Base-by-base conservation (phyloP, 2,888 invertebrate species). In the Muschampia plurimacula region DNA sequence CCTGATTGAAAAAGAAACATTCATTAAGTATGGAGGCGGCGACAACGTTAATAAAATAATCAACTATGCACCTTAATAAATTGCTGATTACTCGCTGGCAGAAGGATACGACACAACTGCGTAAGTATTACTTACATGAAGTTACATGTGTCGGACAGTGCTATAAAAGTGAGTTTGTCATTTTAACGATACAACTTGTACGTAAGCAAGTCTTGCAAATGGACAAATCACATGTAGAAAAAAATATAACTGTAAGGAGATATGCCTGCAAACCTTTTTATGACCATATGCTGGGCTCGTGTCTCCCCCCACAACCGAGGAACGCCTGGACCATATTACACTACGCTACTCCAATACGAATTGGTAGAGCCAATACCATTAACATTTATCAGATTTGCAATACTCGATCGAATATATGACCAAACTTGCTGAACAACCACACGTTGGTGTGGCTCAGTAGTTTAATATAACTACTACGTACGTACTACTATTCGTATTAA, bases 1-100 rank as follows among this genome's bases (percentile, higher is more conserved):
- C 44, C 28, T 28, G 49, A 72, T 44, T 55, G 52, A 44, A 63
- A 72, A 55, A 69, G 36, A 63, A 57, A 77, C 79, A 78, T 81
- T 76, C 78, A 84, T 83, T 79, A 83, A 76, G 74, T 78, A 77
- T 77, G 65, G 10, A 63, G 68, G 77, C 82, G 83, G 69, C 65
- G 76, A 82, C 84, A 83, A 83, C 83, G 83, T 86, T 87, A 87
- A 89, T 90, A 90, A 91, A 90, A 91, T 89, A 89, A 90, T 91
- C 89, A 89, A 89, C 89, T 88, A 88, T 86, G 83, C 81, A 78
- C 80, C 81, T 86, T 82, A 87, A 93, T 93, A 93, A 92, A 92
- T 92, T 84, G 85, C 83, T 82, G 89, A 91, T 91, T 89, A 87
- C 91, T 89, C 84, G 90, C 91, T 90, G 91, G 92, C 91, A 90